Conservation (phyloP, 1,140 invertebrate species). For the Temnothorax nylanderi region DNA sequence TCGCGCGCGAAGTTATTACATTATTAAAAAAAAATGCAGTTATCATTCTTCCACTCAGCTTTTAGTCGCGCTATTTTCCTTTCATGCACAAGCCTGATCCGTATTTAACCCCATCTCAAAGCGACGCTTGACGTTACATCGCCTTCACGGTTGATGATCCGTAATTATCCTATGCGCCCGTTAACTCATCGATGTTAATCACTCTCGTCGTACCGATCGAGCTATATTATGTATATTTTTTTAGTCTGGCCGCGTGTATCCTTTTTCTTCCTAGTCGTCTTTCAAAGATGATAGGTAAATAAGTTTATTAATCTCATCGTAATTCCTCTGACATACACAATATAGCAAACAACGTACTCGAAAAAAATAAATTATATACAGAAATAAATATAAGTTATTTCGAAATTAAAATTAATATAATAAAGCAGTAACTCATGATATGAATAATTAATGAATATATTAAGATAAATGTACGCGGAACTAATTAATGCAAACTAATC, state of each 20-base stretch:
- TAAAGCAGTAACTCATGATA: neutral
- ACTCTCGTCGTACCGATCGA: neutral
- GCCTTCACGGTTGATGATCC: conserved; percentile 20
- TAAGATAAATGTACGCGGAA: neutral
- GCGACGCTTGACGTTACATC: conserved; percentile 27
- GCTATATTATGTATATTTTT: conserved; percentile 12
- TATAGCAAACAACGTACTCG: neutral
- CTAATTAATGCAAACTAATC: neutral
- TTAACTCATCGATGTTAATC: conserved; percentile 51
- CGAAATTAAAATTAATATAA: neutral
- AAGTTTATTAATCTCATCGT: conserved; percentile 6
- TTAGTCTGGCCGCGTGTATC: neutral
- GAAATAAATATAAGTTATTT: neutral
- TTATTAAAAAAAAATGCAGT: neutral
- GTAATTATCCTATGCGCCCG: conserved; percentile 40
- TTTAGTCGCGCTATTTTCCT: conserved; percentile 29
- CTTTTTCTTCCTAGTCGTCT: neutral
- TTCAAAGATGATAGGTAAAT: conserved; percentile 3
- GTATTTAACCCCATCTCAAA: conserved; percentile 42
- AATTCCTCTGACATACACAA: neutral
- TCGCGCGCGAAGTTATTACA: neutral
- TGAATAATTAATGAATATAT: conserved; percentile 1
- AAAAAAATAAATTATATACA: neutral
- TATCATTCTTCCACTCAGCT: neutral
- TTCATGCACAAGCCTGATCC: conserved; percentile 6